Percentiles rank a stretch among this genome's conserved stretches.
Conservation (phyloP, 2,797 vertebrate species). For the Sebastes cheni region DNA sequence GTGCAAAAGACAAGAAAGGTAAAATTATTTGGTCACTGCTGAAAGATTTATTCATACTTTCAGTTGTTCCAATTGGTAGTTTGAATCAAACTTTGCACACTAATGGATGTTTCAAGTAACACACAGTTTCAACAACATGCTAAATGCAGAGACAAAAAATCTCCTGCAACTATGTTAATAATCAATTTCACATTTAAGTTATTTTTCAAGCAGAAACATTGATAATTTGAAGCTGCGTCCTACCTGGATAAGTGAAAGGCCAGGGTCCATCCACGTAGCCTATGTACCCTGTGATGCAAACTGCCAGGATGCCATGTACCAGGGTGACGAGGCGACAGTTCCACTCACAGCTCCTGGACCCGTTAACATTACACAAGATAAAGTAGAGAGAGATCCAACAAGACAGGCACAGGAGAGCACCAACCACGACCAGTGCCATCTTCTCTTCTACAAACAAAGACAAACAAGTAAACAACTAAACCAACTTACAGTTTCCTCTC, state of each 20-base stretch:
- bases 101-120: background rate
- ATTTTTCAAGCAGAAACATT: background rate
- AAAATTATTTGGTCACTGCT: background rate
- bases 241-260: constrained; percentile 94
- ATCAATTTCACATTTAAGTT: background rate
- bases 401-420: constrained; percentile 84
- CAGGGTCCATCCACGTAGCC: constrained; percentile 96
- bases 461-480: constrained; percentile 12
- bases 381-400: constrained; percentile 89
- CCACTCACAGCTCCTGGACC: constrained; percentile 87
- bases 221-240: background rate
- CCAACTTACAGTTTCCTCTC: background rate
- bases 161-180: too few relatives aligned
- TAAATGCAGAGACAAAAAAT: background rate
- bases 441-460: constrained; percentile 60
- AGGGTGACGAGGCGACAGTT: constrained; percentile 95
- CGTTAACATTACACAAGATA: constrained; percentile 84
- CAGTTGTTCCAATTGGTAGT: background rate
- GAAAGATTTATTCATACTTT: background rate
- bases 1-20: background rate
- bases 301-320: constrained; percentile 90
- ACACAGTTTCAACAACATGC: background rate
- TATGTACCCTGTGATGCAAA: constrained; percentile 91
- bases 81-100: background rate
- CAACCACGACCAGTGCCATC: constrained; percentile 82